Evolutionary conservation across 1,140 invertebrate genomes (phyloP).

Genomic region (Bicyclus anynana): DNA sequence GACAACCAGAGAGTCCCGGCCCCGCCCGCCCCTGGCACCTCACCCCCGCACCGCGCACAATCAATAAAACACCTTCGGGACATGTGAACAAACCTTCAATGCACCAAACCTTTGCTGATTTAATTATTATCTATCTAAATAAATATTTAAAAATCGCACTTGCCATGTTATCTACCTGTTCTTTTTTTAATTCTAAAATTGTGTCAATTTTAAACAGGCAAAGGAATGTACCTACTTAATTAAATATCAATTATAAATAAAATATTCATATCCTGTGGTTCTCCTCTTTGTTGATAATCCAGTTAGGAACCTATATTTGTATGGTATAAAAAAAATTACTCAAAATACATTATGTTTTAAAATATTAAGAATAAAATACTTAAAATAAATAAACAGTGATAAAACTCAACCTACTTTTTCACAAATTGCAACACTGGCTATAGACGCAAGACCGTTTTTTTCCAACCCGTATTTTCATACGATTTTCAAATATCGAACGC

Average conservation of each 20-base stretch:
- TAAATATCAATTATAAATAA: no score
- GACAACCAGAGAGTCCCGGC: slow-evolving; percentile 39
- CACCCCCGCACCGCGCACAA: slow-evolving; percentile 37
- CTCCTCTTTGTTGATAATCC: no score
- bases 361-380: no score
- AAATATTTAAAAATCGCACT: neutral
- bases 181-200: no score
- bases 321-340: neutral
- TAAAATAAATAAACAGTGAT: neutral
- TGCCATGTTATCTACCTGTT: neutral
- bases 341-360: slow-evolving; percentile 1
- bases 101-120: slow-evolving; percentile 27
- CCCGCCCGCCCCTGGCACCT: slow-evolving; percentile 36
- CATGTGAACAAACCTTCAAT: slow-evolving; percentile 25
- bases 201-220: no score
- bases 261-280: no score
- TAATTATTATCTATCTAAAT: neutral
- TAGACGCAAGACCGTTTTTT: slow-evolving; percentile 27
- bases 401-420: slow-evolving; percentile 28
- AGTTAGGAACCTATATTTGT: no score
- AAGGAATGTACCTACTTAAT: no score
- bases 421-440: slow-evolving; percentile 30
- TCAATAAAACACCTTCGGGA: slow-evolving; percentile 52
- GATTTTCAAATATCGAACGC: slow-evolving; percentile 38
- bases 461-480: slow-evolving; percentile 40